These are phyloP conservation scores for Drosophila lacertosa DNA, from an alignment of 1,140 invertebrate genomes.

Conservation along the genomic window DNA sequence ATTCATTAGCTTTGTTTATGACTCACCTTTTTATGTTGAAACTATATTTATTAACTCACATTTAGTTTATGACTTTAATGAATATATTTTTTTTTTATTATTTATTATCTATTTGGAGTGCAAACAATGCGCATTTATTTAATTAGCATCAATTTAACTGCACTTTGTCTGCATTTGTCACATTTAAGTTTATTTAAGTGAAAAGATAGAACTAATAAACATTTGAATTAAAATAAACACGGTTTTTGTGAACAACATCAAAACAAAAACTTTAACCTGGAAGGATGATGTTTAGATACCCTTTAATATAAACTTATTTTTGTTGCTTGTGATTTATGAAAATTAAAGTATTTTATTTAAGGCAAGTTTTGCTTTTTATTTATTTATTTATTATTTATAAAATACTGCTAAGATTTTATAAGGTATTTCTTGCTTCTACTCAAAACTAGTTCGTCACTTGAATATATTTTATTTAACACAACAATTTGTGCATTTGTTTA, in stretches of 20 bases:
- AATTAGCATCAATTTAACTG: not conserved
- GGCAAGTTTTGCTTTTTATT: too few relatives aligned
- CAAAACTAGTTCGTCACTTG: too few relatives aligned
- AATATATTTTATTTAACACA: not conserved
- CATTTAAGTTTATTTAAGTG: slow-evolving; percentile 12
- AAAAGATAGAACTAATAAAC: slow-evolving; percentile 6
- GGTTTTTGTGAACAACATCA: too few relatives aligned
- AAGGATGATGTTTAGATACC: not conserved
- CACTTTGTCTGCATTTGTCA: slow-evolving; percentile 14
- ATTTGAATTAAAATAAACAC: slow-evolving; percentile 9
- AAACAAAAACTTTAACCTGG: too few relatives aligned
- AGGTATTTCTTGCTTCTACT: too few relatives aligned
- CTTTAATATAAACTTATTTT: too few relatives aligned
- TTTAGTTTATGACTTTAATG: not conserved
- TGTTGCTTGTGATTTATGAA: too few relatives aligned
- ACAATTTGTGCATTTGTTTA: slow-evolving; percentile 20
- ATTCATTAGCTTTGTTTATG: too few relatives aligned
- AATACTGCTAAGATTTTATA: too few relatives aligned
- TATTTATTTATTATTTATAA: too few relatives aligned
- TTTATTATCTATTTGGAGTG: not conserved
- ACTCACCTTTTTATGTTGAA: not conserved
- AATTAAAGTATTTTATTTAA: too few relatives aligned
- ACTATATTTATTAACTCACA: not conserved
- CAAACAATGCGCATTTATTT: slow-evolving; percentile 4
- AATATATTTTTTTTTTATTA: not conserved